Evolutionary conservation across 2,113 vertebrate species (phyloP).

Genomic region (Pteropus alecto): DNA sequence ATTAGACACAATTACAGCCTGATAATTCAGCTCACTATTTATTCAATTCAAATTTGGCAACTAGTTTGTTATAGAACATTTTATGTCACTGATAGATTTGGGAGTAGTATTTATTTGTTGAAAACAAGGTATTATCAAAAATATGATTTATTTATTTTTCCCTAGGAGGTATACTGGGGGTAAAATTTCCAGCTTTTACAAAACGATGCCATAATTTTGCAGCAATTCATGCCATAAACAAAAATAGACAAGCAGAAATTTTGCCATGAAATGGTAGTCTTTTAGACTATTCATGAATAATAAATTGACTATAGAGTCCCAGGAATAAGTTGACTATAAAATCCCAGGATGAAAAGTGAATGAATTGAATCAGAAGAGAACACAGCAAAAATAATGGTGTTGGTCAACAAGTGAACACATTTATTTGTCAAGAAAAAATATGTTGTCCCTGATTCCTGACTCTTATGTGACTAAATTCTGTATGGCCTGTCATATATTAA

Average conservation of each 20-base stretch:
- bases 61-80: not conserved
- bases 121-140: not conserved
- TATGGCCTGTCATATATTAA: not conserved
- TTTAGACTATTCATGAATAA: not conserved
- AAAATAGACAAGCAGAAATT: not conserved
- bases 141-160: not conserved
- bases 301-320: not conserved
- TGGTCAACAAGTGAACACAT: not conserved
- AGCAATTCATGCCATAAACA: not conserved
- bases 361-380: not conserved
- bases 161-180: not conserved
- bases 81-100: not conserved
- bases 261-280: not conserved
- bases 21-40: not conserved
- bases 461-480: not conserved
- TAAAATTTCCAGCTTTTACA: not conserved
- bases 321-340: not conserved
- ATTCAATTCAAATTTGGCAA: not conserved
- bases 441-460: not conserved
- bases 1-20: not conserved
- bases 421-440: not conserved
- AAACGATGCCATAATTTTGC: not conserved
- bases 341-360: not conserved
- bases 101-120: not conserved
- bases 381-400: not conserved